Conservation (phyloP, 1,140 invertebrate species). For the Colletes gigas region DNA sequence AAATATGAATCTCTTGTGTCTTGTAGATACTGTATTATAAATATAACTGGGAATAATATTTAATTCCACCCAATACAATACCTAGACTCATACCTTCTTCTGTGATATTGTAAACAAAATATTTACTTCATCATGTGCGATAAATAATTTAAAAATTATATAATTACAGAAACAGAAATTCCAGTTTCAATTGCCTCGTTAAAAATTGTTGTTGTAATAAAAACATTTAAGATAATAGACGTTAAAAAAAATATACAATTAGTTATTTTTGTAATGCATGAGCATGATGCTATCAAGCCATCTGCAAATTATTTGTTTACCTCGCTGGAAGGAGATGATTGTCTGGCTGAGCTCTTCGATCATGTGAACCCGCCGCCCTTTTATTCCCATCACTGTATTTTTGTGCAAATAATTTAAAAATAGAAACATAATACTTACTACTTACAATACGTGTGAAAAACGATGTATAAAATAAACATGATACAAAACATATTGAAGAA, state of each 20-base stretch:
- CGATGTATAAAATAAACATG: background rate
- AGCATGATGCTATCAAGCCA: conserved; percentile 73
- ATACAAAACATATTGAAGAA: conserved; percentile 15
- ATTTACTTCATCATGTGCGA: background rate
- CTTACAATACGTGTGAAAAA: conserved; percentile 45
- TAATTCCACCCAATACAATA: background rate
- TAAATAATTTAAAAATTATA: background rate
- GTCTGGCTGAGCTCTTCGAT: conserved; percentile 98
- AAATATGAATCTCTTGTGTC: background rate
- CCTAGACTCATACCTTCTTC: background rate
- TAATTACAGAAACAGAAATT: conserved; percentile 1
- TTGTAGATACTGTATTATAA: background rate
- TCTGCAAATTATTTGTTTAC: conserved; percentile 84
- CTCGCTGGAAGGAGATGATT: conserved; percentile 99
- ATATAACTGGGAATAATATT: background rate
- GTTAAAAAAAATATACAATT: conserved; percentile 44
- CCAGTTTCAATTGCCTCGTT: background rate
- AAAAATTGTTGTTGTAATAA: conserved; percentile 7
- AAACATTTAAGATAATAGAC: conserved; percentile 31
- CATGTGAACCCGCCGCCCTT: conserved; percentile 97
- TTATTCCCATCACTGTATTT: conserved; percentile 97
- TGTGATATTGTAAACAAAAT: background rate
- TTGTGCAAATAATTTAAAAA: conserved; percentile 75
- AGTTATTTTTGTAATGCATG: conserved; percentile 61
- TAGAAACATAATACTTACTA: conserved; percentile 53